These are phyloP conservation scores for Eubucco bourcierii DNA, from an alignment of 2,113 vertebrate genomes.

Conservation along the genomic window DNA sequence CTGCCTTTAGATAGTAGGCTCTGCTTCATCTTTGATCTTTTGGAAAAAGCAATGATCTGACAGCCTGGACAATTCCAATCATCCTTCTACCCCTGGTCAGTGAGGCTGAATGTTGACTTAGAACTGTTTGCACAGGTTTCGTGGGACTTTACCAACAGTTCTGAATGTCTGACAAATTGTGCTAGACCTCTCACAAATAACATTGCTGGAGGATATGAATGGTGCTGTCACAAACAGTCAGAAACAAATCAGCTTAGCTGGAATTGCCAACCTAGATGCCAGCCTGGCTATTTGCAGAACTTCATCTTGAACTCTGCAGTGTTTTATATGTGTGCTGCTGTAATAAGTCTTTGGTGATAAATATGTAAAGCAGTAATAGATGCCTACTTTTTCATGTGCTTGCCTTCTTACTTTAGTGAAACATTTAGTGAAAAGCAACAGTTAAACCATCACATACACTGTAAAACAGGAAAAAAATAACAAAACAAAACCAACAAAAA, in stretches of 20 bases:
- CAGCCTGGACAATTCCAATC: neutral
- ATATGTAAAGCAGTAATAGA: neutral
- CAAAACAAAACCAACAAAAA: no score
- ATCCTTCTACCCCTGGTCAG: neutral
- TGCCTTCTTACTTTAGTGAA: neutral
- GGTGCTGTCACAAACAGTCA: conserved; percentile 2
- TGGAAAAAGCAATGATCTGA: neutral
- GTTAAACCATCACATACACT: neutral
- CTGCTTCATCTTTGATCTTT: neutral
- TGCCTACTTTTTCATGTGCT: neutral
- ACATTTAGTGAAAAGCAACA: neutral
- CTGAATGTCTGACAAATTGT: neutral
- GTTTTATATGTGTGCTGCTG: neutral
- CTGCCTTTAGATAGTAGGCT: neutral
- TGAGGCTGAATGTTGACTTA: neutral
- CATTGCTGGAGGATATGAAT: neutral
- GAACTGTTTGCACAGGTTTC: neutral
- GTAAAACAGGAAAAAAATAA: neutral
- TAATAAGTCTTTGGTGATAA: neutral
- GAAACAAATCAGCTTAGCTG: neutral
- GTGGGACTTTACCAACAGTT: neutral
- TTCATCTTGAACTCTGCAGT: neutral
- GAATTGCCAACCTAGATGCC: neutral
- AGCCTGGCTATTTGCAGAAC: neutral
- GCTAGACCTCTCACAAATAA: neutral